These are phyloP conservation scores for Limnephilus lunatus DNA, from an alignment of 2,888 invertebrate genomes.

Conservation along the genomic window DNA sequence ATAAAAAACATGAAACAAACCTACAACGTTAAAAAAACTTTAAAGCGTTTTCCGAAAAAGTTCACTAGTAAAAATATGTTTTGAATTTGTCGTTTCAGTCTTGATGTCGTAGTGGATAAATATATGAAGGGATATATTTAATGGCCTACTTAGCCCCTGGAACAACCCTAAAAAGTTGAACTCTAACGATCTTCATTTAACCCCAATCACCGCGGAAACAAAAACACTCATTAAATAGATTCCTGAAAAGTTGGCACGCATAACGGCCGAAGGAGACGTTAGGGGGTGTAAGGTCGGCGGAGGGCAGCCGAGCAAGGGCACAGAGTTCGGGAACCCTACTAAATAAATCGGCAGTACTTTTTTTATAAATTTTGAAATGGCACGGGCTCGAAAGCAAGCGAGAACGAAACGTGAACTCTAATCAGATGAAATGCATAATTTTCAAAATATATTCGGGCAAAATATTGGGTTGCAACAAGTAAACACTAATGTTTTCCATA, in stretches of 20 bases:
- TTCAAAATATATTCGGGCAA: neutral
- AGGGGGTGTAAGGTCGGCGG: neutral
- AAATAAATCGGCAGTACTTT: slow-evolving; percentile 20
- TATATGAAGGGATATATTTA: slow-evolving; percentile 18
- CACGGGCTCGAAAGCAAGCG: neutral
- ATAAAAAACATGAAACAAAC: neutral
- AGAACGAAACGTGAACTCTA: neutral
- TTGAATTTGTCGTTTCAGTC: neutral
- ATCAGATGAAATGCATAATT: neutral
- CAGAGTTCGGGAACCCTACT: slow-evolving; percentile 3
- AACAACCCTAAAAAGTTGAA: slow-evolving; percentile 61
- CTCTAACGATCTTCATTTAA: slow-evolving; percentile 65
- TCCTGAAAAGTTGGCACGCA: slow-evolving; percentile 59
- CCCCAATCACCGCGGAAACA: slow-evolving; percentile 65
- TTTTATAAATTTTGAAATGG: slow-evolving; percentile 19
- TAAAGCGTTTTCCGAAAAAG: neutral
- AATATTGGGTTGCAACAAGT: neutral
- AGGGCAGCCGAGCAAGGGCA: neutral
- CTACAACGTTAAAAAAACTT: neutral
- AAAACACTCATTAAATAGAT: slow-evolving; percentile 66
- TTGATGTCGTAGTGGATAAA: neutral
- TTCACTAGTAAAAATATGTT: neutral
- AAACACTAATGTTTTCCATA: neutral
- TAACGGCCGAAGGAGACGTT: slow-evolving; percentile 38
- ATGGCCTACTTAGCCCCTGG: neutral